Conservation (phyloP, 2,888 invertebrate genomes). For the Tetragonisca angustula region DNA sequence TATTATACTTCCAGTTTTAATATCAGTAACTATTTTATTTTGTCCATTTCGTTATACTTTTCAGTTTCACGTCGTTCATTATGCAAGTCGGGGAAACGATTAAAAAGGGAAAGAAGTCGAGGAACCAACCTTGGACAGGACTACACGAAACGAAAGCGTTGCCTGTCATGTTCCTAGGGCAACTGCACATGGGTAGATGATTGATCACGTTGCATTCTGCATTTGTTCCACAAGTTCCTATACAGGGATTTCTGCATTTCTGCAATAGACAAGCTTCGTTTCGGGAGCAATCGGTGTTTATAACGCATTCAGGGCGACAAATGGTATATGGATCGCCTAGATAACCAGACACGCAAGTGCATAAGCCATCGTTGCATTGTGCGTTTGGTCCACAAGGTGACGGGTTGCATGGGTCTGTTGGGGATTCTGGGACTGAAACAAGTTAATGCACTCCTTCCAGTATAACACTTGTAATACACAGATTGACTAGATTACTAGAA, state of each 20-base stretch:
- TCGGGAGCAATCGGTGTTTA: conserved; percentile 83
- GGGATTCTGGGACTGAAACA: conserved; percentile 49
- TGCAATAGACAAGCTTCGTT: conserved; percentile 83
- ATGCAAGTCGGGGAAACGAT: neutral
- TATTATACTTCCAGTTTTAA: too few species aligned
- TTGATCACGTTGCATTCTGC: conserved; percentile 90
- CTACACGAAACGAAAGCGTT: conserved; percentile 89
- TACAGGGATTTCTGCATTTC: conserved; percentile 87
- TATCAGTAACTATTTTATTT: too few species aligned
- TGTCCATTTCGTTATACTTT: too few species aligned
- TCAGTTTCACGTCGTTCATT: neutral
- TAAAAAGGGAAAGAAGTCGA: too few species aligned
- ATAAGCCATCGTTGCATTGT: conserved; percentile 86
- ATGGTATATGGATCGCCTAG: conserved; percentile 86
- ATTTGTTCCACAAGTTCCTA: conserved; percentile 90
- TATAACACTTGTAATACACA: neutral
- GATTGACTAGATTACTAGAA: too few species aligned
- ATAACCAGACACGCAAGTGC: conserved; percentile 87
- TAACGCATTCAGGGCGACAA: conserved; percentile 83
- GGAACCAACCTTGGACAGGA: conserved; percentile 85
- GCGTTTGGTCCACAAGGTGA: conserved; percentile 90
- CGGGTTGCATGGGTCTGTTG: conserved; percentile 87
- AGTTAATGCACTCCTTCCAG: neutral
- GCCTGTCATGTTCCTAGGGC: conserved; percentile 88
- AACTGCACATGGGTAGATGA: conserved; percentile 86